Percentiles rank a stretch among this genome's conserved stretches.
Evolutionary conservation across 2,113 vertebrate genomes (phyloP).

Genomic region (Actenoides hombroni): DNA sequence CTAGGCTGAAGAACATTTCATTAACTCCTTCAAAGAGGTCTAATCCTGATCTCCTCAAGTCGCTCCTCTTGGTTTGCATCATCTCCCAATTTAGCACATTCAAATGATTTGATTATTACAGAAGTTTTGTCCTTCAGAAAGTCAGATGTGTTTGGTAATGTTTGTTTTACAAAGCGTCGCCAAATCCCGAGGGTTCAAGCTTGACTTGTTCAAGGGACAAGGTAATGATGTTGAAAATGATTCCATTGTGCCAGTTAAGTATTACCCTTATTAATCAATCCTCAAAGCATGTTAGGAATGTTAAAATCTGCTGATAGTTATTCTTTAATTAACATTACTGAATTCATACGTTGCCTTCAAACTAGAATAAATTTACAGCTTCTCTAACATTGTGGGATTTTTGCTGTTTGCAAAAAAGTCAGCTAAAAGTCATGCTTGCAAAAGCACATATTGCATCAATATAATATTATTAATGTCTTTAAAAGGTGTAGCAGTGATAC

Average conservation of each 20-base stretch:
- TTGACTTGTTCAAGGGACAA: conserved; percentile 40
- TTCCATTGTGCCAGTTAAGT: conserved; percentile 34
- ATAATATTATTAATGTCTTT: neutral
- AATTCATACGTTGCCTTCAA: neutral
- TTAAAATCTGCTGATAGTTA: neutral
- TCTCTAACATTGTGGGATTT: neutral
- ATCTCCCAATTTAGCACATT: neutral
- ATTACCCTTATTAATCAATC: conserved; percentile 49
- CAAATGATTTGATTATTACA: neutral
- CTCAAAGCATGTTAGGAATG: conserved; percentile 43
- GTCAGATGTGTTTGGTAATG: conserved; percentile 5
- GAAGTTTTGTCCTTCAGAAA: conserved; percentile 53
- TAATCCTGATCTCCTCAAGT: neutral
- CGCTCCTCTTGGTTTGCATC: neutral
- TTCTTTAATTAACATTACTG: conserved; percentile 42
- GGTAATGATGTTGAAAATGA: conserved; percentile 65
- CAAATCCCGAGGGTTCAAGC: conserved; percentile 8
- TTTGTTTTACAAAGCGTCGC: conserved; percentile 21
- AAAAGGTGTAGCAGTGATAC: neutral
- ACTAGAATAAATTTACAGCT: neutral
- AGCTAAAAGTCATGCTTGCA: neutral
- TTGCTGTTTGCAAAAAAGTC: neutral
- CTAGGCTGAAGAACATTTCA: neutral
- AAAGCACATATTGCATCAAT: neutral
- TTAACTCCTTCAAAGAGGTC: neutral